Evolutionary conservation across 2,797 vertebrate genomes (phyloP).

Genomic region (Enteromius thamalakanensis): DNA sequence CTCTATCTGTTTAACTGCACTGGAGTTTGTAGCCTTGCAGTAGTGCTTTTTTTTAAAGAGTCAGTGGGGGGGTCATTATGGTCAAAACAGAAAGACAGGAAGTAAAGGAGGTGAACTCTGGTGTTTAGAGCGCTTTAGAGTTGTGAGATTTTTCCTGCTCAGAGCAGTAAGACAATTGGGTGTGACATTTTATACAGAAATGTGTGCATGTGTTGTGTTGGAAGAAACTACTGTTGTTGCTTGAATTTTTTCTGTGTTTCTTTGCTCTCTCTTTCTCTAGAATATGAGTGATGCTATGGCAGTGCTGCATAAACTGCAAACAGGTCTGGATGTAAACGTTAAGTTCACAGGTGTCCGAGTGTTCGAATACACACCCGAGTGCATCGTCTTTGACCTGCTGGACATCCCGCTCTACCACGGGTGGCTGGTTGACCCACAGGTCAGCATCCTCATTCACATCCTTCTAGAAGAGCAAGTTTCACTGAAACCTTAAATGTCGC

Average conservation of each 20-base stretch:
- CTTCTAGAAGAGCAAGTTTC: neutral
- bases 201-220: constrained; percentile 25
- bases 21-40: neutral
- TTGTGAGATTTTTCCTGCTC: neutral
- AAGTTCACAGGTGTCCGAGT: constrained; percentile 96
- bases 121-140: neutral
- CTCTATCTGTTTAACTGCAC: neutral
- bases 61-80: neutral
- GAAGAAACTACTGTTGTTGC: neutral
- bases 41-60: neutral
- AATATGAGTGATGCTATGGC: constrained; percentile 99
- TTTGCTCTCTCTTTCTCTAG: constrained; percentile 67
- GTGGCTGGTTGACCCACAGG: constrained; percentile 98
- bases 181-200: neutral
- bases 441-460: constrained; percentile 66
- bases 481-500: neutral
- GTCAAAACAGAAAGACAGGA: constrained; percentile 18
- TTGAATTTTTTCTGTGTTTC: neutral
- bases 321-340: constrained; percentile 96
- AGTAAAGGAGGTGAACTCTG: constrained; percentile 14
- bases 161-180: neutral
- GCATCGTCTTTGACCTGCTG: constrained; percentile 98
- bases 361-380: constrained; percentile 98
- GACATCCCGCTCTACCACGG: constrained; percentile 98
- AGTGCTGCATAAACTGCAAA: constrained; percentile 96